Evolutionary conservation across 2,888 invertebrate species (phyloP).

Genomic region (Smittia aterrima): DNA sequence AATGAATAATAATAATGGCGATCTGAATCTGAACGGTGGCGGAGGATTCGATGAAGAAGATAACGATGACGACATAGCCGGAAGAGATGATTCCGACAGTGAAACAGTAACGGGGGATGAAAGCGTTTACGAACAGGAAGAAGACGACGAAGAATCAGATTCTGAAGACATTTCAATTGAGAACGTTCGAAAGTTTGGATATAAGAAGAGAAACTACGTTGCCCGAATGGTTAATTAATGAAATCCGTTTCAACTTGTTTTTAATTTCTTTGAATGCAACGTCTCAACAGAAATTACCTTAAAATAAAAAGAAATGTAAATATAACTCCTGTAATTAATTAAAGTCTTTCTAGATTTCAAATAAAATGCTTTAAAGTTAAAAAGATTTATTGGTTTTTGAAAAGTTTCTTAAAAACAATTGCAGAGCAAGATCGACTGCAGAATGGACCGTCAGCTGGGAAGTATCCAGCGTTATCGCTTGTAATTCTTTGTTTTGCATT

Average conservation of each 20-base stretch:
- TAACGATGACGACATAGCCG: not conserved
- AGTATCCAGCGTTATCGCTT: not conserved
- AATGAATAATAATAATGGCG: conserved; percentile 37
- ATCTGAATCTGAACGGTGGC: conserved; percentile 11
- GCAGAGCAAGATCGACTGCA: not conserved
- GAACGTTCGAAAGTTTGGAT: not conserved
- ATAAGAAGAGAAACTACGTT: not conserved
- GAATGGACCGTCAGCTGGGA: conserved; percentile 9
- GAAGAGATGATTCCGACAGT: conserved; percentile 12
- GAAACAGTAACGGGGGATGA: conserved; percentile 40
- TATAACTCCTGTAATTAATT: too few relatives aligned
- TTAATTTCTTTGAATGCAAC: too few relatives aligned
- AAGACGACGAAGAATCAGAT: conserved; percentile 26
- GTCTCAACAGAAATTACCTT: too few relatives aligned
- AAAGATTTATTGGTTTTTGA: too few relatives aligned
- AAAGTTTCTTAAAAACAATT: not conserved
- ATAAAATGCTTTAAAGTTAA: too few relatives aligned
- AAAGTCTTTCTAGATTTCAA: too few relatives aligned
- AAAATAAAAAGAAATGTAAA: too few relatives aligned
- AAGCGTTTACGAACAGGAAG: conserved; percentile 24
- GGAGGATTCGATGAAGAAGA: not conserved
- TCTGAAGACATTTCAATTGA: not conserved
- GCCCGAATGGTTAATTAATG: too few relatives aligned
- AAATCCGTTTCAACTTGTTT: too few relatives aligned
- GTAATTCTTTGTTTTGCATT: conserved; percentile 13